Evolutionary conservation across 2,888 invertebrate genomes (phyloP), one percentile per base, ranked within the genome.

Genomic region (Dynastes grantii): DNA sequence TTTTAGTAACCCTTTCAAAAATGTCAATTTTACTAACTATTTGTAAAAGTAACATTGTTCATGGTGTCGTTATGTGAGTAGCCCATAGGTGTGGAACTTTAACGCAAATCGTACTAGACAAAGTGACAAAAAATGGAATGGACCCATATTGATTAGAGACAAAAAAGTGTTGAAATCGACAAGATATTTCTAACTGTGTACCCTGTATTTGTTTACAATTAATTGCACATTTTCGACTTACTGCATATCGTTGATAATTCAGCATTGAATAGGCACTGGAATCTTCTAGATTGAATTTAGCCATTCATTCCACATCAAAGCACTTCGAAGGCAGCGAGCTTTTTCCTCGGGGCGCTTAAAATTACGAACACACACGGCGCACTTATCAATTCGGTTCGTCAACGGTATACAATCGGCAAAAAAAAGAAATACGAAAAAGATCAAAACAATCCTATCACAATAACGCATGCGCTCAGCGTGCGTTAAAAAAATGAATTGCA

Each of bases 221-320:
- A 9, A 45, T 45, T 45, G 11, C 11, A 45, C 11, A 45, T 45
- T 45, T 40, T 55, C 11, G 45, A 86, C 88, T 88, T 86, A 88
- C 88, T 87, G 88, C 88, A 86, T 88, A 88, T 81, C 88, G 88
- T 81, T 88, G 88, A 80, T 88, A 88, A 84, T 88, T 88, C 51
- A 87, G 88, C 81, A 88, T 83, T 65, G 88, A 58, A 16, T 11
- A 88, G 78, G 88, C 87, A 83, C 88, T 88, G 70, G 88, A 87
- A 84, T 89, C 45, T 45, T 89, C 78, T 88, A 84, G 85, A 88
- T 37, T 88, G 83, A 89, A 88, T 79, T 88, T 85, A 83, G 88
- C 88, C 88, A 88, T 8, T 88, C 88, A 88, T 89, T 87, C 87
- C 88, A 88, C 87, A 76, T 37, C 68, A 58, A 55, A 58, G 40